Conservation (phyloP, 1,140 invertebrate species). For the Schmidtea mediterranea region DNA sequence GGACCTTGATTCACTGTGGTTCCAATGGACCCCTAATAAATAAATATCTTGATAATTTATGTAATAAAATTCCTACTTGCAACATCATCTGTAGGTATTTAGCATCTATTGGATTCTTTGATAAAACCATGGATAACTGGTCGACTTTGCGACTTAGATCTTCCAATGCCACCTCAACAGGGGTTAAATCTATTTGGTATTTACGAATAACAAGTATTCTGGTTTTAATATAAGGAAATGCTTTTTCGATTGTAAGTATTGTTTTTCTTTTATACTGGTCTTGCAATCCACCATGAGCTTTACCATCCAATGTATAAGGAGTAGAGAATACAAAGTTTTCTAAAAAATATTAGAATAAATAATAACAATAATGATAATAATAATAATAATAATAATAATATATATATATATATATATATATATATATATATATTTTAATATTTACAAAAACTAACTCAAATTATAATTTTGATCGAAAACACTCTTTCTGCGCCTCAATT, state of each 20-base stretch:
- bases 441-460: no score
- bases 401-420: not conserved
- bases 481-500: no score
- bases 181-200: conserved; percentile 37
- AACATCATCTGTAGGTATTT: conserved; percentile 96
- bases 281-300: conserved; percentile 67
- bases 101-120: conserved; percentile 59
- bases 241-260: conserved; percentile 61
- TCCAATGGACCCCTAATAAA: conserved; percentile 36
- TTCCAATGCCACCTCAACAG: conserved; percentile 87
- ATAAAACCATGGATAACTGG: conserved; percentile 52
- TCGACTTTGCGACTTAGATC: conserved; percentile 76
- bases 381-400: conserved; percentile 6
- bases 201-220: conserved; percentile 56
- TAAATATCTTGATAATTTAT: no score
- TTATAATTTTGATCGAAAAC: no score
- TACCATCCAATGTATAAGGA: conserved; percentile 69
- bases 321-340: conserved; percentile 83
- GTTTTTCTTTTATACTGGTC: conserved; percentile 91
- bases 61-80: conserved; percentile 33
- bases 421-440: no score
- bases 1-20: conserved; percentile 88
- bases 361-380: conserved; percentile 10
- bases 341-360: conserved; percentile 18
- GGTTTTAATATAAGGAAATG: conserved; percentile 89